A percentile compares a stretch with the other conserved stretches of the same genome.
Conservation (phyloP, 1,140 invertebrate species). For the Tetragonula clypearis region DNA sequence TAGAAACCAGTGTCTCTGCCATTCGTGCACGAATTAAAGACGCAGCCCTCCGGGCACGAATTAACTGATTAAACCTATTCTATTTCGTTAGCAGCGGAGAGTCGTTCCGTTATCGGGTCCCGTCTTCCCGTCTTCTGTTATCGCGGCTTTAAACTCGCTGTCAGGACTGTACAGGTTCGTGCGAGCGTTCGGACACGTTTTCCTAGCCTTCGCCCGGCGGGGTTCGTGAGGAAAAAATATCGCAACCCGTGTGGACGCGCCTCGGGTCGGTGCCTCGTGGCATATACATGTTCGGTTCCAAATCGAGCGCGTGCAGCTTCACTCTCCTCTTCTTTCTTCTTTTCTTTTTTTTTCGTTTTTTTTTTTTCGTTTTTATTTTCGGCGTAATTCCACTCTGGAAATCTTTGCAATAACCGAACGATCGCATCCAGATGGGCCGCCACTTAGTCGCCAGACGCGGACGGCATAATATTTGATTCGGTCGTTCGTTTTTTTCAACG, state of each 20-base stretch:
- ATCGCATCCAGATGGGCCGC: conserved; percentile 55
- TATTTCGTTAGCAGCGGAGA: background rate
- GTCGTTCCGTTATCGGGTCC: background rate
- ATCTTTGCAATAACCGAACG: conserved; percentile 60
- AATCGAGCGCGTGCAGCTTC: conserved; percentile 41
- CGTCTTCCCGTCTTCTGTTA: conserved; percentile 55
- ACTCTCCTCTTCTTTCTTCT: too few relatives aligned
- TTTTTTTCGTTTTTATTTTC: conserved; percentile 44
- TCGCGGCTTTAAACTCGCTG: conserved; percentile 66
- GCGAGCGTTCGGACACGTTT: conserved; percentile 75
- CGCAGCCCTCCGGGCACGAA: background rate
- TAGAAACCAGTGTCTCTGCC: too few relatives aligned
- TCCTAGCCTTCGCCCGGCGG: conserved; percentile 64
- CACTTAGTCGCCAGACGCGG: conserved; percentile 42
- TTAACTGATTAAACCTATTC: background rate
- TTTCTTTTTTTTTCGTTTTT: too few relatives aligned
- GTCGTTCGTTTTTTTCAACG: conserved; percentile 18
- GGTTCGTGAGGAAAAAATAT: conserved; percentile 32
- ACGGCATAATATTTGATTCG: conserved; percentile 51
- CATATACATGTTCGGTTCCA: conserved; percentile 23
- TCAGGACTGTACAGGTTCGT: conserved; percentile 73
- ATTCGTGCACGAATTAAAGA: too few relatives aligned
- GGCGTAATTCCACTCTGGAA: conserved; percentile 56
- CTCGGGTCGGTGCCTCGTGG: conserved; percentile 2
- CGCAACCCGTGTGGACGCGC: conserved; percentile 4